A percentile compares a stretch with the other conserved stretches of the same genome.
These are phyloP conservation scores for Leptinotarsa rubiginosa DNA, from an alignment of 2,888 invertebrate genomes.

Conservation along the genomic window DNA sequence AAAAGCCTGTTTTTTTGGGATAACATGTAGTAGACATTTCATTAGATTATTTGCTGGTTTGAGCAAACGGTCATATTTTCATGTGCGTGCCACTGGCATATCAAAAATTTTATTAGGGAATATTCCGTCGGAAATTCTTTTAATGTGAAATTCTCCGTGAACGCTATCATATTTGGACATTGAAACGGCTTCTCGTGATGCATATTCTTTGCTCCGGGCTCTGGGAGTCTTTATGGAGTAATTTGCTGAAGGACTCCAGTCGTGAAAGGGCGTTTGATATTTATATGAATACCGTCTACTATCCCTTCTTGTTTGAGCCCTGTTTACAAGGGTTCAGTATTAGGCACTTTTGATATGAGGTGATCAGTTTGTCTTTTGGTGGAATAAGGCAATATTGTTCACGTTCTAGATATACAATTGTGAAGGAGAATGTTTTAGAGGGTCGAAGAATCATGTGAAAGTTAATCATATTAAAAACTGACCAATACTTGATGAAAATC, in stretches of 20 bases:
- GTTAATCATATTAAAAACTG: too few relatives aligned
- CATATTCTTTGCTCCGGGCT: neutral
- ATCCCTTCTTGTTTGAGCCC: neutral
- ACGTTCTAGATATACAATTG: too few relatives aligned
- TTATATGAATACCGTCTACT: neutral
- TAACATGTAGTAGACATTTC: neutral
- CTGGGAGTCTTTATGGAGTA: neutral
- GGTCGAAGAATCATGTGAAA: too few relatives aligned
- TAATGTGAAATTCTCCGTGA: neutral
- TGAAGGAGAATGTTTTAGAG: too few relatives aligned
- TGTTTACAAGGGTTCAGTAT: neutral
- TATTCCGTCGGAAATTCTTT: neutral
- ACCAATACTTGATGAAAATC: too few relatives aligned
- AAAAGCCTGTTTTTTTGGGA: neutral
- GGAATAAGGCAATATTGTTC: too few relatives aligned
- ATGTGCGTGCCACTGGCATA: neutral
- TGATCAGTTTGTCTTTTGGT: too few relatives aligned
- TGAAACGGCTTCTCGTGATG: conserved; percentile 1
- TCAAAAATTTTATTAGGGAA: neutral
- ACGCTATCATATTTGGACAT: neutral
- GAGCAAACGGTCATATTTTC: neutral
- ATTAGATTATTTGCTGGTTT: conserved; percentile 1
- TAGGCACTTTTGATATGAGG: too few relatives aligned
- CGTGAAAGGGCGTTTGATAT: conserved; percentile 1
- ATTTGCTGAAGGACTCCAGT: neutral